Conservation (phyloP, 2,113 vertebrate genomes). For the Nerophis lumbriciformis region DNA sequence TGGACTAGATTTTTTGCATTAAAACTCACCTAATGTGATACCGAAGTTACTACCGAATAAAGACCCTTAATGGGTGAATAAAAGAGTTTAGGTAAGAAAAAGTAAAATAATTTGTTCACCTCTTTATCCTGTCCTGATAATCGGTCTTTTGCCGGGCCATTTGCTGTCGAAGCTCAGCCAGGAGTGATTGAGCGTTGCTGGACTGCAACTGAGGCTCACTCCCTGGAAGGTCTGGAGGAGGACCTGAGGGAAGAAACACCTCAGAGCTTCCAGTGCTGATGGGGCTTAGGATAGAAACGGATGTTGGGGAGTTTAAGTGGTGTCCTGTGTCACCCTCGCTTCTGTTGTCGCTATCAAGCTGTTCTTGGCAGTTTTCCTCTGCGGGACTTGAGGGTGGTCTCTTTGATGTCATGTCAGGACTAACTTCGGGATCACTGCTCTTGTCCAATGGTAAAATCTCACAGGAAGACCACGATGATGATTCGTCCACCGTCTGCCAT, state of each 20-base stretch:
- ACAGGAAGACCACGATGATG: slow-evolving; percentile 56
- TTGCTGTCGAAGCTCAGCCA: slow-evolving; percentile 60
- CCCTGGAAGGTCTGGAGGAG: slow-evolving; percentile 43
- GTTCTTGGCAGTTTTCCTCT: background rate
- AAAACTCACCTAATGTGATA: too few relatives aligned
- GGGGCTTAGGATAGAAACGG: slow-evolving; percentile 48
- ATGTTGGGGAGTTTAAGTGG: slow-evolving; percentile 59
- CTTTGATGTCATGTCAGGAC: slow-evolving; percentile 19
- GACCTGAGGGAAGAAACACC: slow-evolving; percentile 68
- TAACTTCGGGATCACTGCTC: slow-evolving; percentile 1
- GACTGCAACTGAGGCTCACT: slow-evolving; percentile 21
- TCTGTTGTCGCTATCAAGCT: background rate
- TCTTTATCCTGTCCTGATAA: slow-evolving; percentile 67
- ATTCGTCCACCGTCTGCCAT: slow-evolving; percentile 23
- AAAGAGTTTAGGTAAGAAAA: too few relatives aligned
- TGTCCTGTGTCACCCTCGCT: slow-evolving; percentile 3
- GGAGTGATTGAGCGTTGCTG: slow-evolving; percentile 30
- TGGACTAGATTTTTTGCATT: too few relatives aligned
- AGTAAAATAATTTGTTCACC: slow-evolving; percentile 31
- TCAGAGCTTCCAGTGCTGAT: slow-evolving; percentile 74
- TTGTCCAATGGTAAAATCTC: slow-evolving; percentile 46
- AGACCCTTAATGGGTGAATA: too few relatives aligned
- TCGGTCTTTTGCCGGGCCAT: slow-evolving; percentile 70
- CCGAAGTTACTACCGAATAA: too few relatives aligned
- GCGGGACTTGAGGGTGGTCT: slow-evolving; percentile 21